A percentile compares a stretch with the other conserved stretches of the same genome.
Evolutionary conservation across 2,797 vertebrate species (phyloP).

Genomic region (Bovichtus variegatus): DNA sequence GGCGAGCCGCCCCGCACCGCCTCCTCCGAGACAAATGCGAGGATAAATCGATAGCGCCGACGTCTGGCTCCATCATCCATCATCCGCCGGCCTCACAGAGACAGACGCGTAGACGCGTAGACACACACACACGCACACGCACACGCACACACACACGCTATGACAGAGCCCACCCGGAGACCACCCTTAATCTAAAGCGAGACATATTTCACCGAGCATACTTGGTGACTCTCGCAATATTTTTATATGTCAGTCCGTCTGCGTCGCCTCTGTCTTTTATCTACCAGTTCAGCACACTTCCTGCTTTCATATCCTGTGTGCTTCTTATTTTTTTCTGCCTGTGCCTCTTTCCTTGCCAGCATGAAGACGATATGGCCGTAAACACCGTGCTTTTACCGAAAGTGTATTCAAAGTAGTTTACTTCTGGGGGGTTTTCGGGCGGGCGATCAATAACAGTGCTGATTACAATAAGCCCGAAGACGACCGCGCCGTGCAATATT

Average conservation of each 20-base stretch:
- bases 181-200: conserved; percentile 46
- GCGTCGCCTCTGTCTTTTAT: conserved; percentile 7
- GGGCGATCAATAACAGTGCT: conserved; percentile 91
- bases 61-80: conserved; percentile 80
- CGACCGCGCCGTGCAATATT: conserved; percentile 86
- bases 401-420: conserved; percentile 95
- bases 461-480: conserved; percentile 90
- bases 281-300: conserved; percentile 17
- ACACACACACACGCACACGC: background rate
- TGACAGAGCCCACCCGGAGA: conserved; percentile 68
- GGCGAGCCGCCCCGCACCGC: background rate
- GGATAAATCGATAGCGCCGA: conserved; percentile 79
- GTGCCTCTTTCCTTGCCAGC: conserved; percentile 53
- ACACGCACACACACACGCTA: background rate
- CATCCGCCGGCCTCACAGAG: conserved; percentile 63
- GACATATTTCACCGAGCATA: conserved; percentile 43
- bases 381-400: conserved; percentile 65
- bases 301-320: conserved; percentile 9
- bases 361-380: conserved; percentile 73
- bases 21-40: conserved; percentile 73
- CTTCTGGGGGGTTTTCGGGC: conserved; percentile 85
- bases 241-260: conserved; percentile 39
- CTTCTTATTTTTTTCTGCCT: background rate
- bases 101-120: conserved; percentile 52
- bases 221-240: conserved; percentile 30